Evolutionary conservation across 1,140 invertebrate genomes (phyloP), one percentile per base, ranked within the genome.

Genomic region (Zaprionus ornatus): DNA sequence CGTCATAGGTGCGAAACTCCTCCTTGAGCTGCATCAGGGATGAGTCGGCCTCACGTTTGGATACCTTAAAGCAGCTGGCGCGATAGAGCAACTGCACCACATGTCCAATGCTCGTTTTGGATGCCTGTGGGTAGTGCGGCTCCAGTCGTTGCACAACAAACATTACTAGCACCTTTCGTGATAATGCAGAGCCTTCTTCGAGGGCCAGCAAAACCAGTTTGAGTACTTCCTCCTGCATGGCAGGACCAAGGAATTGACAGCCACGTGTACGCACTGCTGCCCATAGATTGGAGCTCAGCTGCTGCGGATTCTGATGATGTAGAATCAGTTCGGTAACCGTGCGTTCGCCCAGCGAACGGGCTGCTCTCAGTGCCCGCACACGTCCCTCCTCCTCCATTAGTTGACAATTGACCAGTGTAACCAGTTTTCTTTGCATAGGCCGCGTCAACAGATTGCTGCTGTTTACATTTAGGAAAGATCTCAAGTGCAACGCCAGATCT

Each of bases 1-100:
- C 95, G 73, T 99, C 98, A 91, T 99, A 99, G 1, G 97, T 97
- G 15, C 98, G 95, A 91, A 99, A 99, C 90, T 99, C 98, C 90
- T 99, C 98, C 92, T 99, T 99, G 5, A 99, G 92, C 93, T 99
- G 98, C 99, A 99, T 99, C 37, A 99, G 93, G 3, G 98, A 99
- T 0, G 98, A 99, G 93, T 99, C 98, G 13, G 98, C 98, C 91
- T 99, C 98, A 23, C 99, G 94, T 93, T 99, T 99, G 9, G 98
- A 98, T 50, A 99, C 98, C 94, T 99, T 99, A 92, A 99, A 99
- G 94, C 99, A 99, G 63, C 98, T 99, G 48, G 99, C 99, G 81
- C 99, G 95, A 91, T 99, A 99, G 0, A 99, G 94, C 15, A 99
- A 94, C 93, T 99, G 99, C 21, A 99, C 99, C 35, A 99, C 99